These are phyloP conservation scores for Enteromius thamalakanensis DNA, from an alignment of 2,797 vertebrate genomes.

Conservation along the genomic window DNA sequence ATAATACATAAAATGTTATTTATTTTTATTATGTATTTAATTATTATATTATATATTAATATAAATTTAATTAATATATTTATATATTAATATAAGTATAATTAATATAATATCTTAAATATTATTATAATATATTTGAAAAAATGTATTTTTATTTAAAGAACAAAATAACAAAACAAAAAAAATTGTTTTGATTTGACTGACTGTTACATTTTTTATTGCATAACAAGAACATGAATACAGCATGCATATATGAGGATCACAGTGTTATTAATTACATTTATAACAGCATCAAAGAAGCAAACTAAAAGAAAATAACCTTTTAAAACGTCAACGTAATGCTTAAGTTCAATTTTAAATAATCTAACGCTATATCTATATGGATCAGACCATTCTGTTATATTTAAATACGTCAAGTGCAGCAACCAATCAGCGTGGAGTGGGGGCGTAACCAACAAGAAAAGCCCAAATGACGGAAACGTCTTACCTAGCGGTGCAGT, in stretches of 20 bases:
- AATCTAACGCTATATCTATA: neutral
- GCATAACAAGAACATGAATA: neutral
- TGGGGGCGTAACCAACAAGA: slow-evolving; percentile 64
- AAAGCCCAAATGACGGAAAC: slow-evolving; percentile 60
- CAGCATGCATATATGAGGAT: neutral
- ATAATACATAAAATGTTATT: too few relatives aligned
- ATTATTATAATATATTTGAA: too few relatives aligned
- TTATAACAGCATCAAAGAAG: neutral
- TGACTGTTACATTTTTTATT: too few relatives aligned
- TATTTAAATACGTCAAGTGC: slow-evolving; percentile 48
- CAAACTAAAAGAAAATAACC: neutral
- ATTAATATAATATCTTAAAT: too few relatives aligned
- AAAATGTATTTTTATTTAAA: too few relatives aligned
- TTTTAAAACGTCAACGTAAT: neutral
- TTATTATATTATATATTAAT: too few relatives aligned
- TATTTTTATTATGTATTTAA: too few relatives aligned
- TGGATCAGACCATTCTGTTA: slow-evolving; percentile 30
- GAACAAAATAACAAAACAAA: too few relatives aligned
- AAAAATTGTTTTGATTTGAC: too few relatives aligned
- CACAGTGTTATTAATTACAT: neutral
- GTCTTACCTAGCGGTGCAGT: slow-evolving; percentile 68
- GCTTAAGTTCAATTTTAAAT: neutral
- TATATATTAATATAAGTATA: too few relatives aligned
- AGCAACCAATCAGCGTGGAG: slow-evolving; percentile 57
- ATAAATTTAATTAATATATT: too few relatives aligned